Conservation (phyloP, 1,140 invertebrate species). For the Lasioglossum baleicum region DNA sequence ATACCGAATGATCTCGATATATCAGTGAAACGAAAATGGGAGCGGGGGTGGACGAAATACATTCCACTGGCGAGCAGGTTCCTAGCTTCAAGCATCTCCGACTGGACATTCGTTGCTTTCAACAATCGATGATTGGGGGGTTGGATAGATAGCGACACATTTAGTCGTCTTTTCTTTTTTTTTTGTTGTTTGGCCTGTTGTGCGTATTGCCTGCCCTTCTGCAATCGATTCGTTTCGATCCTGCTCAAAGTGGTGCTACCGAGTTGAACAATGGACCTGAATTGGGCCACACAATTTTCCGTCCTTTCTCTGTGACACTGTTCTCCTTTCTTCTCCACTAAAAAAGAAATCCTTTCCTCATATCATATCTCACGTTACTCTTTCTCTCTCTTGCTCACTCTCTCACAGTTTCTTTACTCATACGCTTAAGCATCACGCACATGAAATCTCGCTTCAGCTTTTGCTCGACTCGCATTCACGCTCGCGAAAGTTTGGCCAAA, state of each 20-base stretch:
- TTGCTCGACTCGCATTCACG: slow-evolving; percentile 59
- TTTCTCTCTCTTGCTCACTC: slow-evolving; percentile 44
- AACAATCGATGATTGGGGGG: slow-evolving; percentile 52
- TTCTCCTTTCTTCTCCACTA: neutral
- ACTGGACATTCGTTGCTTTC: slow-evolving; percentile 46
- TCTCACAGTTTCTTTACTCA: slow-evolving; percentile 21
- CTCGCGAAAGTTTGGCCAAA: slow-evolving; percentile 78
- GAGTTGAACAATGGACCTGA: slow-evolving; percentile 73
- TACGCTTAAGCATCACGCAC: slow-evolving; percentile 16
- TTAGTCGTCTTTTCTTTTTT: slow-evolving; percentile 47
- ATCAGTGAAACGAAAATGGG: neutral
- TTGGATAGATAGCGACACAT: slow-evolving; percentile 59
- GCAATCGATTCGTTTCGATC: slow-evolving; percentile 62
- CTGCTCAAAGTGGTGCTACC: slow-evolving; percentile 67
- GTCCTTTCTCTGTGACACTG: slow-evolving; percentile 6
- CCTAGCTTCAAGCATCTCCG: slow-evolving; percentile 44
- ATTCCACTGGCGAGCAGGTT: slow-evolving; percentile 48
- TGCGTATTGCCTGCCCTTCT: slow-evolving; percentile 74
- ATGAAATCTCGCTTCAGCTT: slow-evolving; percentile 46
- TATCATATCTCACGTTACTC: slow-evolving; percentile 47
- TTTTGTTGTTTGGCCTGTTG: slow-evolving; percentile 43
- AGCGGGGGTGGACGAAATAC: neutral
- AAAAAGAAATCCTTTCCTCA: slow-evolving; percentile 24
- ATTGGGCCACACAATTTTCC: slow-evolving; percentile 53
- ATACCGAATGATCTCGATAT: too few relatives aligned